Conservation (phyloP, 2,113 vertebrate species). For the Rhineura floridana region DNA sequence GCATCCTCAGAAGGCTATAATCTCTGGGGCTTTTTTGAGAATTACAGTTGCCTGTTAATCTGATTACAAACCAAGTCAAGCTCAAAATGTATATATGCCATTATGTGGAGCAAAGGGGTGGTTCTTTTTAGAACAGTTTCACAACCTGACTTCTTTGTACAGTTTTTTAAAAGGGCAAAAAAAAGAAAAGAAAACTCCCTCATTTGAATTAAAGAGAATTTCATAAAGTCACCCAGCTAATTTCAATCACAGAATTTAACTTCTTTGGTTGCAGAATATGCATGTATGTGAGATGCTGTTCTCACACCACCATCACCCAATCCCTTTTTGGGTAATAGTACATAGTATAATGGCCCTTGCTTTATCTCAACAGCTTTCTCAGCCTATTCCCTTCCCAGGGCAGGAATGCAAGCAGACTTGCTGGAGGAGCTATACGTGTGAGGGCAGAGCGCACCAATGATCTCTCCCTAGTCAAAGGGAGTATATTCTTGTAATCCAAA, state of each 20-base stretch:
- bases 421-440: background rate
- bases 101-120: background rate
- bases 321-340: background rate
- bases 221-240: background rate
- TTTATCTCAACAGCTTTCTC: background rate
- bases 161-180: background rate
- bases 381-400: background rate
- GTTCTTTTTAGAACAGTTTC: background rate
- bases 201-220: background rate
- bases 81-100: no score
- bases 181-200: background rate
- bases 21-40: background rate
- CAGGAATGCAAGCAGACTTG: background rate
- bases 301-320: no score
- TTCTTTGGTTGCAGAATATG: background rate
- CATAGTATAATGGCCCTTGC: no score
- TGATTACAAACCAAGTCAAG: background rate
- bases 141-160: background rate
- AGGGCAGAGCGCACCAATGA: background rate
- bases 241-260: background rate
- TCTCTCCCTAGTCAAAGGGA: background rate
- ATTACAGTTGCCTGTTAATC: background rate
- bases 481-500: background rate
- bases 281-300: background rate
- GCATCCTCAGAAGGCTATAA: background rate